Conservation (phyloP, 35 echinoderm and acorn worm species). For the Nesometra sesokonis region DNA sequence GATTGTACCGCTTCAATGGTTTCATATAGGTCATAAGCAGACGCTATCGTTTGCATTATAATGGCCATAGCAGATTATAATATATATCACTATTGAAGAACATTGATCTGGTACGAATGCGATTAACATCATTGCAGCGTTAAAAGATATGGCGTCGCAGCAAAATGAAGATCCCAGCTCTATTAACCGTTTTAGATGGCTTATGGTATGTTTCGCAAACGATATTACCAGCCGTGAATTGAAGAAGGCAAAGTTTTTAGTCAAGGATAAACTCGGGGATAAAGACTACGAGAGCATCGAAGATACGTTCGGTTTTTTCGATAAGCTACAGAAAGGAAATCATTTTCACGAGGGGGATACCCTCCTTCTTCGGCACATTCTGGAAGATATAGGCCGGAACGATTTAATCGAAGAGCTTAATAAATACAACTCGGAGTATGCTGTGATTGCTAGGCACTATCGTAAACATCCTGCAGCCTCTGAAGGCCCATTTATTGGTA, state of each 20-base stretch:
- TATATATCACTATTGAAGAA: too few relatives aligned
- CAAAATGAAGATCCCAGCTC: not conserved
- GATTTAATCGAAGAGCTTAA: slow-evolving; percentile 52
- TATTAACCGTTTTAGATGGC: not conserved
- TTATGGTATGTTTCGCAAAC: not conserved
- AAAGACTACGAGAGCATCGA: not conserved
- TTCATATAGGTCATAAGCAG: too few relatives aligned
- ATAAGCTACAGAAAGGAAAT: slow-evolving; percentile 10
- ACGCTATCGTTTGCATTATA: too few relatives aligned
- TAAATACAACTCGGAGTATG: slow-evolving; percentile 42
- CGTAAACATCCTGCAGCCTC: slow-evolving; percentile 23
- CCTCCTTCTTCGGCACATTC: not conserved
- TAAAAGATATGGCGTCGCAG: not conserved
- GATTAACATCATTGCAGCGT: too few relatives aligned
- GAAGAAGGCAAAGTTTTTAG: not conserved
- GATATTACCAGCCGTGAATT: not conserved
- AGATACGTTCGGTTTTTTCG: slow-evolving; percentile 1
- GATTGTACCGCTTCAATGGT: too few relatives aligned
- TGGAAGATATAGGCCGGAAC: not conserved
- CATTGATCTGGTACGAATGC: too few relatives aligned
- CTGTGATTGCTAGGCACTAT: slow-evolving; percentile 30
- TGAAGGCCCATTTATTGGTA: slow-evolving; percentile 74
- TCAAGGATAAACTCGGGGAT: slow-evolving; percentile 19
- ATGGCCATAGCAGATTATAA: too few relatives aligned
- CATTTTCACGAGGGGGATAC: slow-evolving; percentile 20